Percentiles rank a stretch among this genome's conserved stretches.
Evolutionary conservation across 2,113 vertebrate species (phyloP).

Genomic region (Capra hircus): DNA sequence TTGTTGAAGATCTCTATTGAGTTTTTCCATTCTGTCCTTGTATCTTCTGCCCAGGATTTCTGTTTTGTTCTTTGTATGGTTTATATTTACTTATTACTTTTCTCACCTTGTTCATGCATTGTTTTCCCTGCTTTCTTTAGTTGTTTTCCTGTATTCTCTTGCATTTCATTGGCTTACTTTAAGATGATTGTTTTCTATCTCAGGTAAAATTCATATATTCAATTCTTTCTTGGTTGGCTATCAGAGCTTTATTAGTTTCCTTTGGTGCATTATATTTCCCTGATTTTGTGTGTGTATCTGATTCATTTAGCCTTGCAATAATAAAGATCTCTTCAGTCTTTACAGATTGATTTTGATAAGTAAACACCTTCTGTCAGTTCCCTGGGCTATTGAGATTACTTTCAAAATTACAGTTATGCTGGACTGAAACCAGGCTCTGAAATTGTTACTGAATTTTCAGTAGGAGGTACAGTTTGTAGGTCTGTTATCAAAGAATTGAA

Average conservation of each 20-base stretch:
- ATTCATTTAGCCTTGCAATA: neutral
- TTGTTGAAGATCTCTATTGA: neutral
- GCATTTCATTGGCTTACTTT: neutral
- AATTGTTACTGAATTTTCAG: neutral
- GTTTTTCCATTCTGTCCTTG: neutral
- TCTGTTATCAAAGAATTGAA: neutral
- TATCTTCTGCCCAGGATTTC: neutral
- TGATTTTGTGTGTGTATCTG: neutral
- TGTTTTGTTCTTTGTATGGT: neutral
- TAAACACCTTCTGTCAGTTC: neutral
- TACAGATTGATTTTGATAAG: neutral
- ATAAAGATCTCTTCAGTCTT: neutral
- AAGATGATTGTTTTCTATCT: neutral
- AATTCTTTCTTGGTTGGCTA: neutral
- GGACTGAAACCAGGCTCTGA: neutral
- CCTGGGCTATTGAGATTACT: neutral
- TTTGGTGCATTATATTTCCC: neutral
- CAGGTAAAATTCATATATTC: neutral
- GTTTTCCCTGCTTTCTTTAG: neutral
- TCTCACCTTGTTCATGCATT: neutral
- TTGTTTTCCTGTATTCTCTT: neutral
- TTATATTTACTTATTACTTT: neutral
- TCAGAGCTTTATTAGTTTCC: neutral
- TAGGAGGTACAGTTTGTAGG: neutral
- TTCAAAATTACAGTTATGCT: neutral